Evolutionary conservation across 1,140 invertebrate species (phyloP), one percentile per base, ranked within the genome.

Genomic region (Lepidurus apus): DNA sequence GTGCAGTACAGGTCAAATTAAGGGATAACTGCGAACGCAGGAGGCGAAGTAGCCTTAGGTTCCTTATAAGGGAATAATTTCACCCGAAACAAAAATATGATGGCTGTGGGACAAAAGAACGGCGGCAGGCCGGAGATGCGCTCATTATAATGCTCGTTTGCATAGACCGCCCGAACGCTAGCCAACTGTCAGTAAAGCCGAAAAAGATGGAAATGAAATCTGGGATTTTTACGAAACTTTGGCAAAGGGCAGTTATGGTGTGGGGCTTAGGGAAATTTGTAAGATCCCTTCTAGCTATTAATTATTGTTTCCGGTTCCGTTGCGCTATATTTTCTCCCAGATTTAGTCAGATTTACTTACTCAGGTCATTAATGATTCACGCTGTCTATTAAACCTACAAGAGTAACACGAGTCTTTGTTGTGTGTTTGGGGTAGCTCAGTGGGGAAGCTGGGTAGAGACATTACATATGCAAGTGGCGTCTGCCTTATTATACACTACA

Each of bases 71-170:
- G 53, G 21, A 65, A 65, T 65, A 65, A 65, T 65, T 9, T 65
- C 6, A 21, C 17, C 53, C 17, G 17, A 65, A 13, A 65, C 13
- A 65, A 13, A 65, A 65, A 65, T n/a, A 65, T 65, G 53, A 65
- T 65, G 53, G 53, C 21, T 17, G 9, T 65, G n/a, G 53, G 53
- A 65, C 53, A 65, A 65, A 65, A 65, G 53, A 7, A 65, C 53
- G 53, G 53, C 53, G 53, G 53, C 53, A 65, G 53, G 53, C 53
- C 53, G 53, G 53, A 65, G 53, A 65, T 65, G 53, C 53, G 53
- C 53, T 65, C 53, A 65, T 65, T 65, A 65, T 65, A 9, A 65
- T n/a, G 53, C 53, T 65, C 53, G 21, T 65, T 65, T 65, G 53
- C 53, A 65, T 65, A 65, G 53, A 65, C 53, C 53, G 53, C 53